Percentiles rank a stretch among this genome's conserved stretches.
phyloP scores from a whole-genome alignment of 2,113 vertebrate genomes.

The Entelurus aequoreus region DNA sequence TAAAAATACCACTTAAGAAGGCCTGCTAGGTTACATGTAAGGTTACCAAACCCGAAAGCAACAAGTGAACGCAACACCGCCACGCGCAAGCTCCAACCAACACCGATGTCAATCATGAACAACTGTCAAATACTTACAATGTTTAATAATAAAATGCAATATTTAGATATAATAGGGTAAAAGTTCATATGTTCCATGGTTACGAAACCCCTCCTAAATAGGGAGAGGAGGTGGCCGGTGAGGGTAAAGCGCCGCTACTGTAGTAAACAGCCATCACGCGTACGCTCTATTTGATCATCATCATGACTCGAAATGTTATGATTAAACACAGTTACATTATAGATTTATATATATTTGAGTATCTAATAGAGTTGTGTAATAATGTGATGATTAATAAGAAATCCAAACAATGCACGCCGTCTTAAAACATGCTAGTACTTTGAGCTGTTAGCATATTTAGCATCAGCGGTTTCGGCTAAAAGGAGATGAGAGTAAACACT shows the following conservation, averaged over 20 bases:
- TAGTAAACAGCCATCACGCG: conserved; percentile 68
- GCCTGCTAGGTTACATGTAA: neutral
- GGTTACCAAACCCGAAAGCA: conserved; percentile 19
- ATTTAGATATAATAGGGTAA: neutral
- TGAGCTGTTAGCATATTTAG: conserved; percentile 59
- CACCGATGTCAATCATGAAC: neutral
- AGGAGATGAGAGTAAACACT: conserved; percentile 59
- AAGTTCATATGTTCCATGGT: neutral
- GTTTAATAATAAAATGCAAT: neutral
- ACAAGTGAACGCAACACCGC: conserved; percentile 54
- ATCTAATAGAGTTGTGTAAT: neutral
- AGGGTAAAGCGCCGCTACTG: conserved; percentile 26
- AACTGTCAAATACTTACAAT: neutral
- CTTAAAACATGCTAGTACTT: conserved; percentile 53
- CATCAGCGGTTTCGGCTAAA: conserved; percentile 58
- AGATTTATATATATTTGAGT: neutral
- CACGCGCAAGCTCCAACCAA: conserved; percentile 10
- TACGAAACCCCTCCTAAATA: neutral
- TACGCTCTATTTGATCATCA: conserved; percentile 31
- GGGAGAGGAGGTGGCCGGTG: conserved; percentile 28
- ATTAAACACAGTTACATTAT: neutral
- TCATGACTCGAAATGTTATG: conserved; percentile 32
- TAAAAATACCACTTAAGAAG: conserved; percentile 24
- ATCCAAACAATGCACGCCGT: conserved; percentile 16
- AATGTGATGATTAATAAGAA: neutral